These are phyloP conservation scores for Hormaphis cornu DNA, from an alignment of 1,140 invertebrate species.

Conservation along the genomic window DNA sequence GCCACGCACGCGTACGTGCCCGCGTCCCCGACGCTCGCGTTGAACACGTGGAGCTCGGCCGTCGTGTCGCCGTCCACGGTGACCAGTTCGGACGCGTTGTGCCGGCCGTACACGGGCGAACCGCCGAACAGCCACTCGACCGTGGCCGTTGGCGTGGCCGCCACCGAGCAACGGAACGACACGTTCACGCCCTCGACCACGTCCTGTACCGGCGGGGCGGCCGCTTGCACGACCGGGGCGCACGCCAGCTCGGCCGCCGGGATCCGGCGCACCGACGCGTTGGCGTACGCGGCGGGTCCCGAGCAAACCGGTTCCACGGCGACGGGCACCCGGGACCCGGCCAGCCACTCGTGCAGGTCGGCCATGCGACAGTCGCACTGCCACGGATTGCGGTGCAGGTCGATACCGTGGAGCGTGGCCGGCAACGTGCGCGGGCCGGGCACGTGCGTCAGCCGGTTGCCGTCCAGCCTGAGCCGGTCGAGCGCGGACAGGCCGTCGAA, in stretches of 20 bases:
- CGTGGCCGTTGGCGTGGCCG: constrained; percentile 65
- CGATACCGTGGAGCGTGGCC: constrained; percentile 61
- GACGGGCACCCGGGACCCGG: constrained; percentile 60
- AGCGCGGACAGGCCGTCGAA: constrained; percentile 71
- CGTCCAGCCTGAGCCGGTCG: constrained; percentile 73
- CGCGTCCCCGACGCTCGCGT: constrained; percentile 62
- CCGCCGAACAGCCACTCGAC: constrained; percentile 73
- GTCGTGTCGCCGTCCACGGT: constrained; percentile 52
- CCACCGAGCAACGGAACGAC: constrained; percentile 64
- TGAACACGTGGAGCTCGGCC: constrained; percentile 64
- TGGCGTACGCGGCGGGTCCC: constrained; percentile 55
- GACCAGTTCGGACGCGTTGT: constrained; percentile 58
- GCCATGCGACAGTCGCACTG: constrained; percentile 72
- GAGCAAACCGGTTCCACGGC: constrained; percentile 63
- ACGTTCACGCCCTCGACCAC: constrained; percentile 68
- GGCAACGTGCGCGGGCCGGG: constrained; percentile 60
- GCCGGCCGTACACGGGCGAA: constrained; percentile 57
- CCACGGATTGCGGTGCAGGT: constrained; percentile 80
- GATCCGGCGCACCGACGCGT: constrained; percentile 58
- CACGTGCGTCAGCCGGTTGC: constrained; percentile 65
- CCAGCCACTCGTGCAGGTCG: constrained; percentile 66
- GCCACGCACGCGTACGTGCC: constrained; percentile 72
- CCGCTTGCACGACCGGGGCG: constrained; percentile 58
- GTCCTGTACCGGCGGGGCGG: constrained; percentile 60
- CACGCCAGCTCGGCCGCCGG: constrained; percentile 68